Evolutionary conservation across 2,797 vertebrate genomes (phyloP).

Genomic region (Artibeus lituratus): DNA sequence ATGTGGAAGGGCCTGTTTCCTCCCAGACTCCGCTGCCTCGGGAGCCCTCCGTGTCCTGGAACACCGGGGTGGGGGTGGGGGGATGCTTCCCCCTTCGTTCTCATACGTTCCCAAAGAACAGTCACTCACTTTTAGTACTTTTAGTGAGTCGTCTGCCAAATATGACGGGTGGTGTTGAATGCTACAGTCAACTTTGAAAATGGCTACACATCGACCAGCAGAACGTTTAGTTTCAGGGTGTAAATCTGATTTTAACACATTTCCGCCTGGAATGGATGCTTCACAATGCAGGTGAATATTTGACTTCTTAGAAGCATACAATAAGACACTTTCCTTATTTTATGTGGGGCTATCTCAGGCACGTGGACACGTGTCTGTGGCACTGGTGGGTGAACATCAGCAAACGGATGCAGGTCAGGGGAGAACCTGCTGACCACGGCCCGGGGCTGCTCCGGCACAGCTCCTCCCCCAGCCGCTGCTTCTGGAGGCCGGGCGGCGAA

Average conservation of each 20-base stretch:
- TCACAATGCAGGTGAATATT: neutral
- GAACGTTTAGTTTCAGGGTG: conserved; percentile 35
- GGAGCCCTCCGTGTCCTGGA: neutral
- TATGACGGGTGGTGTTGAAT: conserved; percentile 42
- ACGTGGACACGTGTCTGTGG: rapidly evolving
- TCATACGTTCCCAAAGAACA: neutral
- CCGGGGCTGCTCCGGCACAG: too few species aligned
- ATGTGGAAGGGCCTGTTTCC: conserved; percentile 36
- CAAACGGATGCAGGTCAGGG: too few species aligned
- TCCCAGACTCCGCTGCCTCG: conserved; percentile 12
- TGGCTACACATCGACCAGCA: neutral
- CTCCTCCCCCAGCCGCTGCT: neutral
- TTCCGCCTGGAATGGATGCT: neutral
- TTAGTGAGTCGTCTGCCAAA: conserved; percentile 39
- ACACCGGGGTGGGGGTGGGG: neutral
- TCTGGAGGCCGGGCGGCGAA: neutral
- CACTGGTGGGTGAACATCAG: neutral
- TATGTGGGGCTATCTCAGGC: neutral
- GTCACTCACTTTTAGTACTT: conserved; percentile 40
- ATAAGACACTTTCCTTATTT: neutral
- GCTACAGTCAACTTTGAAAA: conserved; percentile 46
- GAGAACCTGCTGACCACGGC: too few species aligned
- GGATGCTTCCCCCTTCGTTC: conserved; percentile 10
- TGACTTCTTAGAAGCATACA: neutral
- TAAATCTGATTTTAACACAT: conserved; percentile 52